Percentiles rank a stretch among this genome's conserved stretches.
These are phyloP conservation scores for Xenopus laevis DNA, from an alignment of 2,113 vertebrate species.

Conservation along the genomic window DNA sequence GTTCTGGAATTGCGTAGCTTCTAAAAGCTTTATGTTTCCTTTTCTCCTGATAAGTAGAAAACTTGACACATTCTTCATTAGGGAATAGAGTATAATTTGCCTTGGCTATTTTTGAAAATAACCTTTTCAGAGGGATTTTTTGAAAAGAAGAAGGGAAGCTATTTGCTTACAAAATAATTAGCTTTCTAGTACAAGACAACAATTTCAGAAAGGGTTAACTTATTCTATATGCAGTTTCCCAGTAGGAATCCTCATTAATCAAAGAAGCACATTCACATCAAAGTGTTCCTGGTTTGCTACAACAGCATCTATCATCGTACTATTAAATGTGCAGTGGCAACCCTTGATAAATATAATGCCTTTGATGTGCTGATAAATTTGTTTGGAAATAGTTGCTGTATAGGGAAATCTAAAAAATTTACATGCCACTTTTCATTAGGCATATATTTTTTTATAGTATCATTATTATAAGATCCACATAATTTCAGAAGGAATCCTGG, in stretches of 20 bases:
- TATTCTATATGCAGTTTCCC: slow-evolving; percentile 72
- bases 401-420: slow-evolving; percentile 41
- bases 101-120: slow-evolving; percentile 9
- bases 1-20: no score
- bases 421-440: no score
- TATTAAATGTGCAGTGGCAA: slow-evolving; percentile 68
- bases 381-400: slow-evolving; percentile 51
- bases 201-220: slow-evolving; percentile 81
- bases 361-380: slow-evolving; percentile 69
- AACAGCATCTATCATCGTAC: slow-evolving; percentile 72
- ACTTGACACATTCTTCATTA: neutral
- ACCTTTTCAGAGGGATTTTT: neutral
- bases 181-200: slow-evolving; percentile 81
- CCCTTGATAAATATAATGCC: slow-evolving; percentile 68
- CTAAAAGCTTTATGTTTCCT: no score
- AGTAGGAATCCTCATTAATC: slow-evolving; percentile 79
- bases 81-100: neutral
- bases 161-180: slow-evolving; percentile 80
- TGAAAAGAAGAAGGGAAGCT: slow-evolving; percentile 60
- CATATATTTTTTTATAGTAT: no score
- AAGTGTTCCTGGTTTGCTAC: slow-evolving; percentile 68
- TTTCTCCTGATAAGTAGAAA: neutral
- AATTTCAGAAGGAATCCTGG: no score
- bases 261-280: slow-evolving; percentile 76
- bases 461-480: no score